Evolutionary conservation across 2,797 vertebrate genomes (phyloP), one percentile per base, ranked within the genome.

Genomic region (Sebastes oblongus): DNA sequence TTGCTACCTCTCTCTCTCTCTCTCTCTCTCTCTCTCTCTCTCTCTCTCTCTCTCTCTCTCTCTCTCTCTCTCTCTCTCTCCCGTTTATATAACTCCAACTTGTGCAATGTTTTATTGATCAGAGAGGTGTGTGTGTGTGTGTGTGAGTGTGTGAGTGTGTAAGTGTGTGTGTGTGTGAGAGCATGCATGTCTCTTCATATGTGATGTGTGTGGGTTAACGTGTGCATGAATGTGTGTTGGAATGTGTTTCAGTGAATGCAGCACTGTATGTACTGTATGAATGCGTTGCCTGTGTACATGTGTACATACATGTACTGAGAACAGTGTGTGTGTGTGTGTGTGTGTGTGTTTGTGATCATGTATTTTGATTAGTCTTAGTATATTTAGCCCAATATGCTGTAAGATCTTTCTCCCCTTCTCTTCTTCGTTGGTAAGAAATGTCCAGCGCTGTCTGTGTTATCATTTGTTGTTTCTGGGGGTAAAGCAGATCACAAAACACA

Each of bases 71-170:
- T 24, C 60, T 59, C 32, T 56, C 5, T 25, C 27, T 77, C 27
- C 56, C 1, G 13, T 80, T 87, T 91, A 83, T 77, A 65, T 88
- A 85, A 86, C 69, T 67, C 75, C 25, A 62, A 81, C 78, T 59
- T 79, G 52, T 84, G 79, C 75, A 62, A 62, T 82, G 72, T 79
- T 66, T 85, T 82, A 87, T 91, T 82, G 75, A 88, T 85, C 56
- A 29, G 65, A 72, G 30, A 27, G 27, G 46, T 81, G 16, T 68
- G 2, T 81, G 2, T 50, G 8, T 30, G 2, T 30, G 6, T 30
- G 29, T 32, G 29, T 34, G 32, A 11, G 34, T 34, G 34, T 34
- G 3, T 36, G 24, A 27, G 8, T 24, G 24, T 29, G 25, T 34
- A n/a, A n/a, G 32, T 34, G 32, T 34, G 4, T 36, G 34, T 36